A percentile compares a stretch with the other conserved stretches of the same genome.
phyloP scores from a whole-genome alignment of 2,797 vertebrate species.

The Myotis vivesi region DNA sequence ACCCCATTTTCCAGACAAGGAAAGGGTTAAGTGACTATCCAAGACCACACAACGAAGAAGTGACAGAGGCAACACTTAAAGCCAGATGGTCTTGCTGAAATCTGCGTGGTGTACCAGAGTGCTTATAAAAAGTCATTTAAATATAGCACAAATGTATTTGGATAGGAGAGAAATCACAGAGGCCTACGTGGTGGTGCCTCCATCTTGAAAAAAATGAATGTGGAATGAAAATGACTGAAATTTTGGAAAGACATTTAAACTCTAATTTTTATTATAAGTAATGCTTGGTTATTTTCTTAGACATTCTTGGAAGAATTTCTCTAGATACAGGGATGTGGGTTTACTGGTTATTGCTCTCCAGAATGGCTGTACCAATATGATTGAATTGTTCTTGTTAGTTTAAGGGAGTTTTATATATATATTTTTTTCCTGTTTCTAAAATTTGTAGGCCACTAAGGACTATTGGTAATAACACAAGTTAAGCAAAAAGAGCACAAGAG shows the following conservation, averaged over 20 bases:
- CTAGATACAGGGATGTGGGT: not conserved
- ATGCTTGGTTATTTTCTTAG: not conserved
- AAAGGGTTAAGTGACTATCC: not conserved
- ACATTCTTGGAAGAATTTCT: not conserved
- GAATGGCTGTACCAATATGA: not conserved
- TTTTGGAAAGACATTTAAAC: slow-evolving; percentile 6
- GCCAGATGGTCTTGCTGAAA: not conserved
- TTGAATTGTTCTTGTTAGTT: not conserved
- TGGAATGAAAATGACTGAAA: not conserved
- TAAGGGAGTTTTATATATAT: not conserved
- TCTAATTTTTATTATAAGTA: not conserved
- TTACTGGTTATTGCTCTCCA: not conserved
- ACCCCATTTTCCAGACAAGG: not conserved
- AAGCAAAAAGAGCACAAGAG: not conserved
- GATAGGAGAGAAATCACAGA: not conserved
- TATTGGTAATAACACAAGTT: not conserved
- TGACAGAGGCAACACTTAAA: not conserved
- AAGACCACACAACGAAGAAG: not conserved
- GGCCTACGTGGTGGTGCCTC: not conserved
- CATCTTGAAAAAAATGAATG: not conserved
- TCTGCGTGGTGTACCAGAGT: not conserved
- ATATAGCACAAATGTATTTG: not conserved
- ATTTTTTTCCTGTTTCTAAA: not conserved
- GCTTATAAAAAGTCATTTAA: not conserved
- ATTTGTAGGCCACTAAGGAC: not conserved